Conservation (phyloP, 2,888 invertebrate genomes). For the Cheilosia urbana region DNA sequence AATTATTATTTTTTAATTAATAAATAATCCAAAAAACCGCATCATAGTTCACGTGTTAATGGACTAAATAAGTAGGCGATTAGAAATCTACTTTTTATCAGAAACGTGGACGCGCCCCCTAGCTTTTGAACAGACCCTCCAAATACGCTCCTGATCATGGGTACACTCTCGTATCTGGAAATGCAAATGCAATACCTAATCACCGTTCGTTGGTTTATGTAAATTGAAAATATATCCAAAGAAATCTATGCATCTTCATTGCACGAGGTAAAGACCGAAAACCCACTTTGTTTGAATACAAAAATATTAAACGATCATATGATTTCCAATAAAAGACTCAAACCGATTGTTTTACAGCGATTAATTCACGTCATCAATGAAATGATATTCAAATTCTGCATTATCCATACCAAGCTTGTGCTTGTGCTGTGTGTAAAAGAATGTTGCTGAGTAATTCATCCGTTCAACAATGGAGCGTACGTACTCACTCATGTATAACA, state of each 20-base stretch:
- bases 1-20: too few species aligned
- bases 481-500: constrained; percentile 58
- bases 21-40: too few species aligned
- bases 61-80: too few species aligned
- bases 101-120: too few species aligned
- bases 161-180: not conserved
- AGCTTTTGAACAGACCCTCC: too few species aligned
- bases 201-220: constrained; percentile 47
- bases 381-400: constrained; percentile 61
- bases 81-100: too few species aligned
- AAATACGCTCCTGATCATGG: too few species aligned
- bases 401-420: constrained; percentile 10
- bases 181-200: constrained; percentile 14
- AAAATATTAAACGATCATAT: constrained; percentile 23
- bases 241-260: constrained; percentile 29
- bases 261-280: constrained; percentile 13
- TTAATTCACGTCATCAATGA: constrained; percentile 63
- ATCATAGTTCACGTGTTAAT: too few species aligned
- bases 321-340: constrained; percentile 55
- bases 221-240: constrained; percentile 26
- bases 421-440: constrained; percentile 45
- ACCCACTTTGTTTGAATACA: constrained; percentile 45
- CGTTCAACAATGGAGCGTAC: constrained; percentile 28
- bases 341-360: constrained; percentile 67
- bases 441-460: constrained; percentile 68